phyloP scores from a whole-genome alignment of 37 sponge, comb jelly and placozoan genomes.

The Axinella damicornis region DNA sequence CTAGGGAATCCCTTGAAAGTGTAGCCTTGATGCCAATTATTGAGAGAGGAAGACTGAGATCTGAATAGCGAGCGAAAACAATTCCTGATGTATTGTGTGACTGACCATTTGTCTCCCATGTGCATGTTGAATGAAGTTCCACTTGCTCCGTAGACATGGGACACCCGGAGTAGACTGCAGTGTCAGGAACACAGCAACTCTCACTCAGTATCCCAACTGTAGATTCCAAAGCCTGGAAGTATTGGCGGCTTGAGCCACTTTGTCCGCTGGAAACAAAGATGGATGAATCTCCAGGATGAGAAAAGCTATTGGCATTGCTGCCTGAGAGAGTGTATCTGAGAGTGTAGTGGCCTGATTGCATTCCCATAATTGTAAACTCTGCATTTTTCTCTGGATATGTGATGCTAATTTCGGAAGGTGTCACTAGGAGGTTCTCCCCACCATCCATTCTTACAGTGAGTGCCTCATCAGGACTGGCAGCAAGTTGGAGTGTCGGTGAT shows the following conservation, averaged over 20 bases:
- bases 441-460: not conserved
- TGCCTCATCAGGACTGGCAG: conserved; percentile 24
- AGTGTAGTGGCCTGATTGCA: not conserved
- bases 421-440: not conserved
- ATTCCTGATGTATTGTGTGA: not conserved
- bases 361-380: not conserved
- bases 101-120: conserved; percentile 5
- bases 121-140: conserved; percentile 18
- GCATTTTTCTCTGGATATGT: not conserved
- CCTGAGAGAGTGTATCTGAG: conserved; percentile 16
- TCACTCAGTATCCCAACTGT: not conserved
- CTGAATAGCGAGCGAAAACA: conserved; percentile 10
- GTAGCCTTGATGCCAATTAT: conserved; percentile 16
- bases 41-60: conserved; percentile 13
- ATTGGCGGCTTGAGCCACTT: not conserved
- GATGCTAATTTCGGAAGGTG: not conserved
- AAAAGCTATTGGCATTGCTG: not conserved
- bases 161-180: conserved; percentile 1
- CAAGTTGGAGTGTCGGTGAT: not conserved
- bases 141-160: conserved; percentile 20
- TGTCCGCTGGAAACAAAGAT: not conserved
- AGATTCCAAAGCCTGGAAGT: not conserved
- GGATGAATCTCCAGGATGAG: not conserved
- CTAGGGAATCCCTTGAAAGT: not conserved
- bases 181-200: conserved; percentile 22